Evolutionary conservation across 2,888 invertebrate species (phyloP).

Genomic region (Trisateles emortualis): DNA sequence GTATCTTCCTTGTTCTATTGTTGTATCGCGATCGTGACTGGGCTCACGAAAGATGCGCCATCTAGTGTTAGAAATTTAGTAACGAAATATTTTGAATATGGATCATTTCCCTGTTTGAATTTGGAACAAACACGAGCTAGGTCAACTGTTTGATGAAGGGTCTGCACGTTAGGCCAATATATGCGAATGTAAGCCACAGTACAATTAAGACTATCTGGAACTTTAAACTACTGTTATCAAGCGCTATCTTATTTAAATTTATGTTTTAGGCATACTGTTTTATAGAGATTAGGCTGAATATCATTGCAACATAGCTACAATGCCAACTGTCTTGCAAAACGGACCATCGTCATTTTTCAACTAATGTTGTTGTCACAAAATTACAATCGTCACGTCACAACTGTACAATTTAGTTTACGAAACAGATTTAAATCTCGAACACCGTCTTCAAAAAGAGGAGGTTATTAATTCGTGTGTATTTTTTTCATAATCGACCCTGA

Average conservation of each 20-base stretch:
- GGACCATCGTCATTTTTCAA: conserved; percentile 14
- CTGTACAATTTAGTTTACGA: conserved; percentile 22
- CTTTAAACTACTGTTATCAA: no score
- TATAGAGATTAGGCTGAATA: conserved; percentile 16
- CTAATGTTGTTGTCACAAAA: conserved; percentile 23
- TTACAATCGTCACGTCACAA: conserved; percentile 24
- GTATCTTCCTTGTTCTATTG: conserved; percentile 67
- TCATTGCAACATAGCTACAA: conserved; percentile 15
- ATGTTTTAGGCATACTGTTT: no score
- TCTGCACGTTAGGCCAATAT: no score
- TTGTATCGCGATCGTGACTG: conserved; percentile 62
- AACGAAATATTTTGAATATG: conserved; percentile 50
- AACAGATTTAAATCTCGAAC: conserved; percentile 11
- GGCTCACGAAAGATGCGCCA: conserved; percentile 59
- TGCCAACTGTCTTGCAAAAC: conserved; percentile 29
- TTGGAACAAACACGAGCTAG: conserved; percentile 29
- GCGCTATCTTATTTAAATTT: no score
- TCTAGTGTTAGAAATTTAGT: conserved; percentile 54
- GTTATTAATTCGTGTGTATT: no score
- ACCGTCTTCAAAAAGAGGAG: no score
- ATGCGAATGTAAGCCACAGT: no score
- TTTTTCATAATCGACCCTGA: no score
- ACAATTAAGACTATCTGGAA: no score
- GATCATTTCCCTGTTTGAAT: conserved; percentile 51
- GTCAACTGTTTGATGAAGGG: no score